These are phyloP conservation scores for Enteromius argenteus DNA, from an alignment of 2,797 vertebrate species.

Conservation along the genomic window DNA sequence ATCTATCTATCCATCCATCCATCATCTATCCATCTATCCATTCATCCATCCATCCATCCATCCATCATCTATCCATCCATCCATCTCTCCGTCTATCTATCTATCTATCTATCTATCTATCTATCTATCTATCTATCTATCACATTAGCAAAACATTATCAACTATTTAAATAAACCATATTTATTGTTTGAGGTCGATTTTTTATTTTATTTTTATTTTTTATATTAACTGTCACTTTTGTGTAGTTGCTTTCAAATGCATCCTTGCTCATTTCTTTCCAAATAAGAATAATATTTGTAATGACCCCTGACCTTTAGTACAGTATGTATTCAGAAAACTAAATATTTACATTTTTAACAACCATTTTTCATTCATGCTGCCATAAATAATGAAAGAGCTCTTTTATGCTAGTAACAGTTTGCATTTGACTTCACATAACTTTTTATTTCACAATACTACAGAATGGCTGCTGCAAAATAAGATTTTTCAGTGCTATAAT, in stretches of 20 bases:
- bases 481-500: constrained; percentile 51
- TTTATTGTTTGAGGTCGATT: neutral
- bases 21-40: no score
- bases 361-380: neutral
- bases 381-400: constrained; percentile 14
- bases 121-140: no score
- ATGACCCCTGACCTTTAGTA: neutral
- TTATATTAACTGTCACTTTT: neutral
- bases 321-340: neutral
- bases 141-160: no score
- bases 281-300: neutral
- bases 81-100: no score
- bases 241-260: neutral
- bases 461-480: constrained; percentile 41
- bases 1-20: no score
- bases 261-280: neutral
- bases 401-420: constrained; percentile 8
- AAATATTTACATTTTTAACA: constrained; percentile 3
- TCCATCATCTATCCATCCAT: no score
- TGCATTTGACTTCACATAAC: neutral
- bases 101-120: no score
- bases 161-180: neutral
- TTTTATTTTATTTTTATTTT: neutral
- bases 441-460: constrained; percentile 51
- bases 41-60: no score